Base-by-base conservation (phyloP, 2,888 invertebrate species). In the Hypercompe scribonia region DNA sequence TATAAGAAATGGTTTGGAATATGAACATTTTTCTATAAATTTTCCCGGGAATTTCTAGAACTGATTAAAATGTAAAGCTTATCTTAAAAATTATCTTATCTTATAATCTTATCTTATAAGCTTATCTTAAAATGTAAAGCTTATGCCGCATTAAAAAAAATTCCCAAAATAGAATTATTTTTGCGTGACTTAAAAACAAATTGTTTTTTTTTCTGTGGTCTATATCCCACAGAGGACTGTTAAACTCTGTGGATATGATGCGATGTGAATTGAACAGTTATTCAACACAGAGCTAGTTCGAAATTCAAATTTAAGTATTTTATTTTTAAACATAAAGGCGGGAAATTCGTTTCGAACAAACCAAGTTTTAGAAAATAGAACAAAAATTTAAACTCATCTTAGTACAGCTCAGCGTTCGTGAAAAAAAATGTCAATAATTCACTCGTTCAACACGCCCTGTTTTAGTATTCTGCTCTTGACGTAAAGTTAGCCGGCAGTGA, bases 401-500 rank as follows among this genome's bases (percentile, higher is more conserved):
- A 28, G 28, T 10, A 7, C 4, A n/a, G 7, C 18, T 8, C n/a
- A 39, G 28, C n/a, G 39, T 31, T 61, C 15, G 15, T 61, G 28
- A 58, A 58, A 61, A 61, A 54, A 61, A 61, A 68, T 68, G 73
- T 78, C 75, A 79, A 84, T 78, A 74, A 77, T 84, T 78, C 70
- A 76, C 68, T 24, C 42, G 74, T 18, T 70, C 71, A 68, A 66
- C 36, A 36, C 34, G 65, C 65, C 74, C 71, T 79, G 77, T 71
- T 82, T 82, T 76, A 36, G 78, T 78, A 81, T 83, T 83, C 83
- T 76, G 71, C 74, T 65, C 73, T 76, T 76, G 76, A 72, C 71
- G 33, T 71, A 31, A 84, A 86, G 84, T 86, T 80, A 74, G 72
- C 65, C 75, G 81, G 76, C 78, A 82, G 83, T 81, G 86, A 85